Evolutionary conservation across 2,888 invertebrate genomes (phyloP).

Genomic region (Tetanocera ferruginea): DNA sequence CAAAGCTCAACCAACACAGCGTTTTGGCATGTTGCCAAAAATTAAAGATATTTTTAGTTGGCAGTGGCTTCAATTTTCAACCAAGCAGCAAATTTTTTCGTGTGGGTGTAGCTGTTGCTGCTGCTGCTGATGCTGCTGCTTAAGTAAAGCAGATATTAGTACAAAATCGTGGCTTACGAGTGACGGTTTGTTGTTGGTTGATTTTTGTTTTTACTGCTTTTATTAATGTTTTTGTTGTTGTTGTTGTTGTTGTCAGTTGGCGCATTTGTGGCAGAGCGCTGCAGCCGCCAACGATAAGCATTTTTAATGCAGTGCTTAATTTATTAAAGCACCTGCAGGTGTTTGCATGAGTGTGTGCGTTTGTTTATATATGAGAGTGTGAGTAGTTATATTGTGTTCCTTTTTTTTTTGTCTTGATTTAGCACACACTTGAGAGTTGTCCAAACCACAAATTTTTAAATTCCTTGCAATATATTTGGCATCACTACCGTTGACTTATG

Average conservation of each 20-base stretch:
- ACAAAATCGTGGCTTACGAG: too few relatives aligned
- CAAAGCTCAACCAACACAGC: background rate
- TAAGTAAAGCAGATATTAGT: background rate
- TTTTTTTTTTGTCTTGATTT: background rate
- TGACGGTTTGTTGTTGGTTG: too few relatives aligned
- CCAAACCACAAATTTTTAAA: background rate
- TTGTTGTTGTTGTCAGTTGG: conserved; percentile 24
- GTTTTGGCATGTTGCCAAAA: conserved; percentile 28
- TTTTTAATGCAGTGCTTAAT: conserved; percentile 38
- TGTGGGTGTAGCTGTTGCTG: background rate
- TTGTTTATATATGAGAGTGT: background rate
- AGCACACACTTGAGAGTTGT: background rate
- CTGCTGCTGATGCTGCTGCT: background rate
- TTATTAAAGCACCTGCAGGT: conserved; percentile 33
- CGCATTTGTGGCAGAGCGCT: conserved; percentile 4
- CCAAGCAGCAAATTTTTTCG: background rate
- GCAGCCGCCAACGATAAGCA: conserved; percentile 21
- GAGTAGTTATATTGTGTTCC: background rate
- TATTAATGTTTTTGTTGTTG: background rate
- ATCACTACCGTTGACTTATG: background rate
- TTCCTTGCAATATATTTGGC: background rate
- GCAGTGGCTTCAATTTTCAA: conserved; percentile 13
- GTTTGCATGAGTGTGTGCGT: background rate
- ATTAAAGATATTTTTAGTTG: conserved; percentile 31
- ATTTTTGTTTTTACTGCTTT: background rate